Base-by-base conservation (phyloP, 1,140 invertebrate genomes). In the Dufourea novaeangliae region DNA sequence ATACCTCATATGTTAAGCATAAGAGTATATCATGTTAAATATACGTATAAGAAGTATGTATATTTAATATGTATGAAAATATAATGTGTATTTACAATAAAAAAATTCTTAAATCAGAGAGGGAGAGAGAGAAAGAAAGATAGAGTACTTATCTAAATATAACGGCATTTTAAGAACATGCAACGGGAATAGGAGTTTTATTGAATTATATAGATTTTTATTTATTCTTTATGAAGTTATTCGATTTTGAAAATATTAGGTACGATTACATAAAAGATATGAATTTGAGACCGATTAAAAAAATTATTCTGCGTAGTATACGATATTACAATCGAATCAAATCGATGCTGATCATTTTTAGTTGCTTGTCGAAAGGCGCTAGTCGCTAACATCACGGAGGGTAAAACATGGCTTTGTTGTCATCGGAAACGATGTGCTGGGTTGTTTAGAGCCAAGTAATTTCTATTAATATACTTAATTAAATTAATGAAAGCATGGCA, bases 381-480 rank as follows among this genome's bases (percentile, higher is more conserved):
- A 37, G 50, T 70, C n/a, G 29, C 75, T 54, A 27, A 59, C 25
- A 34, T 62, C 32, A 32, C 46, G 20, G 67, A 41, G 27, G 27
- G 25, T 74, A 73, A 50, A 50, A 78, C 70, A 78, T 78, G 70
- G 76, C 76, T 72, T 78, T 78, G 70, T 78, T 78, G 61, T 78
- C 46, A 66, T 73, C 34, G 25, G 27, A 25, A 62, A 39, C 52
- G 34, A 61, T 62, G 44, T 52, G n/a, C 14, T 52, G 37, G 27
- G 44, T 63, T 17, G 14, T 17, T 10, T 71, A 70, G 32, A 77
- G 67, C 27, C 68, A 63, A 71, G 34, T 41, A 46, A 77, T 77
- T 77, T 77, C 68, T 77, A 77, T 77, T 71, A 77, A 77, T 77
- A 71, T 37, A 71, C 57, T 70, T 77, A 77, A 77, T 77, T 63